Evolutionary conservation across 2,113 vertebrate genomes (phyloP), one percentile per base, ranked within the genome.

Genomic region (Pampusana beccarii): DNA sequence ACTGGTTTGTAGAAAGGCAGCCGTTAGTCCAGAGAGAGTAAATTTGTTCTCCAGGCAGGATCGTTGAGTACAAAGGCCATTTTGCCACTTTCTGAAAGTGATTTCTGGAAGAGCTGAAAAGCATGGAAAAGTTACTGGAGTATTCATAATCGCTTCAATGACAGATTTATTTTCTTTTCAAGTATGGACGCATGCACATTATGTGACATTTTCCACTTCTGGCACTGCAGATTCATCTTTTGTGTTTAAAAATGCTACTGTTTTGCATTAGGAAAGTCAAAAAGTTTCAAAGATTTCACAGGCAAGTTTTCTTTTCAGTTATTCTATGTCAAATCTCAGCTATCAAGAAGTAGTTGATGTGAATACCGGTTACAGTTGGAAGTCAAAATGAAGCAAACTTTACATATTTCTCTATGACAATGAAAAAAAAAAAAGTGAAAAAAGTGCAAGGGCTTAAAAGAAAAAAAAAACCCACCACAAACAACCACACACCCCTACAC

Each of bases 1-100:
- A 91, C 72, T 82, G 70, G 77, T 81, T 92, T 86, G 46, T 20
- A 72, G 28, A 77, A 91, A 95, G n/a, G 73, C 53, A 95, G 91
- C 8, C 6, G 0, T 93, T 88, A 79, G 44, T n/a, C 56, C 75
- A 44, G 21, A 54, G 40, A 60, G 65, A 84, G 74, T 72, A 67
- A 69, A 57, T 58, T 67, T 71, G 17, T 79, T 92, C 80, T 78
- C 57, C 58, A 20, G 73, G 61, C 40, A 81, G 51, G 64, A 86
- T 24, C 2, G 2, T 1, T 48, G 48, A 91, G 80, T 72, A 81
- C 95, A 93, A 96, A 95, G 95, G 84, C 60, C 93, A 86, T 36
- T 88, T 8, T 80, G 50, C 74, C 58, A 78, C 70, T n/a, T 80
- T 60, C 42, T 86, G 23, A 74, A 73, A 92, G 40, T 1, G 2